Base-by-base conservation (phyloP, 2,797 vertebrate genomes). In the Fratercula arctica region DNA sequence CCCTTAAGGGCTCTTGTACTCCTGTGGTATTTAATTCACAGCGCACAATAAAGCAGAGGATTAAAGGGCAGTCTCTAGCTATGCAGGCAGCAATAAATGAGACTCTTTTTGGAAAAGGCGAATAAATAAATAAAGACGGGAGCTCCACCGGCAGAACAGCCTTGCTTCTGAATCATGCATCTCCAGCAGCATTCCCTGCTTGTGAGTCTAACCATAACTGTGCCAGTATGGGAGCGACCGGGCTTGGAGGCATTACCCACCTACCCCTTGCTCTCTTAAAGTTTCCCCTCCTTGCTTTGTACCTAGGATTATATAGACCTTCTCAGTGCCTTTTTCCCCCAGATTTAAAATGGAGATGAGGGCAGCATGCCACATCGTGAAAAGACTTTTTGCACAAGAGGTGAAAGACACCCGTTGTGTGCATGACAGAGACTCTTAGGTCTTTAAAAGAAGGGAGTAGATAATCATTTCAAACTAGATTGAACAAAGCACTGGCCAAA, bases 1-100 rank as follows among this genome's bases (percentile, higher is more conserved):
- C 88, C 92, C 94, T 93, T 59, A 90, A 93, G 94, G 90, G 57
- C 85, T 92, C 66, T 76, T 78, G 68, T 89, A 81, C 35, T 95
- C 57, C 72, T 85, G 41, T 69, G 75, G 81, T 94, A 91, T 92
- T 94, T 95, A 94, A 92, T 80, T 89, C 94, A 90, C 37, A 46
- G 54, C 4, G 15, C 85, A 91, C 1, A 1, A 88, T 92, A 97
- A 95, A 95, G 82, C 79, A 76, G 28, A 85, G 63, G 82, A 97
- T 93, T 91, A 95, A 96, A 95, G 79, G 73, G 63, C 82, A 90
- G 43, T 67, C 59, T 88, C 82, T 54, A 88, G 79, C 82, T 82
- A 81, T 21, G 33, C 28, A 88, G 89, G 89, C 39, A 86, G 61
- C 76, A 96, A 91, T 60, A 96, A 84, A 94, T 37, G 61, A 94